Evolutionary conservation across 2,797 vertebrate genomes (phyloP), one percentile per base, ranked within the genome.

Genomic region (Coendou prehensilis): DNA sequence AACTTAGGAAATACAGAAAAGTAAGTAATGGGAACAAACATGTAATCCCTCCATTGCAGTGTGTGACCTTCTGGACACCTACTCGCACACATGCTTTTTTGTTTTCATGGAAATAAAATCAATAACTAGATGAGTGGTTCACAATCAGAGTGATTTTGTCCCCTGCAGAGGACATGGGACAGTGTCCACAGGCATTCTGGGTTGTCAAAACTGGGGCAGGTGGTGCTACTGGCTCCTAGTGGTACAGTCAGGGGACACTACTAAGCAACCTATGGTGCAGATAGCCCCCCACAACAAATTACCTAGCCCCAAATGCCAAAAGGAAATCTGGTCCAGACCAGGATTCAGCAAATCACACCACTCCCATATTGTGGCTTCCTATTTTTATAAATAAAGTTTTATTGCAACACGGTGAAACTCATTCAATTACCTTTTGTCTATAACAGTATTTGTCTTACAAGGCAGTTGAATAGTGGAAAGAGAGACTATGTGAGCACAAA

Each of bases 301-400:
- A 13, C 33, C 76, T 37, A 33, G 30, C 50, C 50, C 63, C 47
- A 33, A n/a, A 87, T 52, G 56, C 64, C 52, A 82, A 87, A 71
- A 41, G 47, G 69, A 64, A 67, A 82, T 73, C 11, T 57, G 10
- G 37, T 59, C 33, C 57, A 82, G 37, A 78, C 18, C 13, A 82
- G 9, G 13, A 9, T 73, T 92, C 11, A 22, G 75, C 41, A 81
- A 54, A 52, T 37, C 26, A 17, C 9, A 9, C 54, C 17, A n/a
- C 54, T 57, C 4, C 20, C 7, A 54, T n/a, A 18, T 9, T 26
- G 37, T 26, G 37, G 20, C 18, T 64, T 47, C 47, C 54, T 84
- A 41, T 30, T 94, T 82, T 83, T 82, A 56, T 45, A 94, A 96
- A 57, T 84, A 73, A 89, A 87, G 67, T 71, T 94, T 83, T 87